Evolutionary conservation across 2,888 invertebrate genomes (phyloP).

Genomic region (Dasypogon diadema): DNA sequence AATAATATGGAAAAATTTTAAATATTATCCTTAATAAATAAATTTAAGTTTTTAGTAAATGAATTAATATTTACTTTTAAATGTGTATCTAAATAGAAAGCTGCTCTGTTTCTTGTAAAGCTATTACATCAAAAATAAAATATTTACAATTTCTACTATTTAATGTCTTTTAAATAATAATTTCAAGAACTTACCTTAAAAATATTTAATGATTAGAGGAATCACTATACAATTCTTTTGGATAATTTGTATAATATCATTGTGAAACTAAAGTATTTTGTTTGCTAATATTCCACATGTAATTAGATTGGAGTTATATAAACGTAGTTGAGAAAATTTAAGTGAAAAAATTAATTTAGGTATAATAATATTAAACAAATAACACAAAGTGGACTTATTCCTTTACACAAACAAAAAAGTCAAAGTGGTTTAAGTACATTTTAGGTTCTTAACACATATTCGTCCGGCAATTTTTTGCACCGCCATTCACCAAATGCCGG

Average conservation of each 20-base stretch:
- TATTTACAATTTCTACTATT: slow-evolving; percentile 45
- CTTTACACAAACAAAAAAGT: neutral
- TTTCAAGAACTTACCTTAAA: slow-evolving; percentile 20
- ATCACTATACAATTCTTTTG: too few relatives aligned
- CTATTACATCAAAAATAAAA: slow-evolving; percentile 44
- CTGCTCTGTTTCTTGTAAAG: slow-evolving; percentile 45
- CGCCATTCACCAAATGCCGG: too few relatives aligned
- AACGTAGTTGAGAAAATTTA: slow-evolving; percentile 12
- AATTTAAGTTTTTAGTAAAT: slow-evolving; percentile 17
- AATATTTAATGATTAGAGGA: slow-evolving; percentile 17
- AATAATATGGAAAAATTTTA: slow-evolving; percentile 48
- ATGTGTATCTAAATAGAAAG: slow-evolving; percentile 27
- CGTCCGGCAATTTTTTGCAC: too few relatives aligned
- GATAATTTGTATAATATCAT: slow-evolving; percentile 14
- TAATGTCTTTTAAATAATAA: slow-evolving; percentile 38
- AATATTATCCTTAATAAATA: slow-evolving; percentile 49
- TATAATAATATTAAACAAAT: slow-evolving; percentile 11
- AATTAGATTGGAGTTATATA: slow-evolving; percentile 17
- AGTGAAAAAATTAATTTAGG: slow-evolving; percentile 26
- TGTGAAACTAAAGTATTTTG: slow-evolving; percentile 27
- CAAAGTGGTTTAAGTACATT: too few relatives aligned
- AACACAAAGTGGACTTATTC: slow-evolving; percentile 14
- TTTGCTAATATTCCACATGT: slow-evolving; percentile 10
- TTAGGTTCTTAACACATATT: too few relatives aligned
- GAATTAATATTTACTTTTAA: slow-evolving; percentile 6